A percentile compares a stretch with the other conserved stretches of the same genome.
phyloP scores from a whole-genome alignment of 92 coral and sea anemone species.

The Phenganax stokvisi region DNA sequence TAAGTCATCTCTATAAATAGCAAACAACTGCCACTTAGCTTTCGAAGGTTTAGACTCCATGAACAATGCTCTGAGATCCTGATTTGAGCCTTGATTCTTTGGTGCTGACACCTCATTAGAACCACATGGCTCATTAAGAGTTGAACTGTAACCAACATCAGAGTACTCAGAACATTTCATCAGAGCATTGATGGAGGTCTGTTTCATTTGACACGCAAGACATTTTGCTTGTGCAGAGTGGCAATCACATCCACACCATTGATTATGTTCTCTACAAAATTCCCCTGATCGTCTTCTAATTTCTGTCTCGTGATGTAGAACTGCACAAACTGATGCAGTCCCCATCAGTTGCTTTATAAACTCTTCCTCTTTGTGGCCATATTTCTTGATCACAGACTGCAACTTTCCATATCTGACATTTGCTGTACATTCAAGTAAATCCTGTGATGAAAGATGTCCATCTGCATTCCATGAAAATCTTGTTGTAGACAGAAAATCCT shows the following conservation, averaged over 20 bases:
- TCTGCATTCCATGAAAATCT: conserved; percentile 33
- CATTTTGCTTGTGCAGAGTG: background rate
- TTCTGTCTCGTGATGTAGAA: conserved; percentile 35
- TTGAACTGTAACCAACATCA: background rate
- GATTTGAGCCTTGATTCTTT: conserved; percentile 3
- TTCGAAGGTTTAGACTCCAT: conserved; percentile 27
- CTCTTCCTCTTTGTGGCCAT: conserved; percentile 36
- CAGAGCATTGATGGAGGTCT: conserved; percentile 24
- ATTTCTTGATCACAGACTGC: conserved; percentile 30
- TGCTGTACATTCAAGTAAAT: conserved; percentile 24
- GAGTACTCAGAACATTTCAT: conserved; percentile 25
- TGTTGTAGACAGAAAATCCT: conserved; percentile 32
- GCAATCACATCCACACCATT: background rate
- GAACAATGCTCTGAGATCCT: conserved; percentile 35
- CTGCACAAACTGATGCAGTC: conserved; percentile 35
- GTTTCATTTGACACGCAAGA: conserved; percentile 24
- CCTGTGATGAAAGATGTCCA: conserved; percentile 16
- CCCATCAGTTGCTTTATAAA: conserved; percentile 33
- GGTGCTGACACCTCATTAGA: background rate
- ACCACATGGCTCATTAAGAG: too few relatives aligned
- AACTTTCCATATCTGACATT: conserved; percentile 28
- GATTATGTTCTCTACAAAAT: background rate
- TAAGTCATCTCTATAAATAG: conserved; percentile 57
- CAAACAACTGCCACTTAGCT: conserved; percentile 54
- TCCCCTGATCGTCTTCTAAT: conserved; percentile 6